phyloP scores from a whole-genome alignment of 2,113 vertebrate genomes.

The Noctilio leporinus region DNA sequence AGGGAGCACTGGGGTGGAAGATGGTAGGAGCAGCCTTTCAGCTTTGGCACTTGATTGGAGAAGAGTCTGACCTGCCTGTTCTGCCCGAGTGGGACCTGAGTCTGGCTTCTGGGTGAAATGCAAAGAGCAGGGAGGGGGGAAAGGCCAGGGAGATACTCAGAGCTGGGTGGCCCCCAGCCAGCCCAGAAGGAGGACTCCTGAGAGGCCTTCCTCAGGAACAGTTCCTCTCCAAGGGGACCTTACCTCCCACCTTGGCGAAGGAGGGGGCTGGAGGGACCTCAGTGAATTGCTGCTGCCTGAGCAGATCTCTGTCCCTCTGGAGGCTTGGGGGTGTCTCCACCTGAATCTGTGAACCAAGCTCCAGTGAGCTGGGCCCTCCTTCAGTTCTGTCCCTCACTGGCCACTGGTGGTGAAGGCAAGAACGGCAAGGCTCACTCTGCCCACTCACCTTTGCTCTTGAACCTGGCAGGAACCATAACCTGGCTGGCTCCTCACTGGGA shows the following conservation, averaged over 20 bases:
- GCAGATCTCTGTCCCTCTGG: not conserved
- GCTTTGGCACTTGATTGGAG: not conserved
- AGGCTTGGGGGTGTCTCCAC: not conserved
- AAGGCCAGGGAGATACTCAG: not conserved
- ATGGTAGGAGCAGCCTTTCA: not conserved
- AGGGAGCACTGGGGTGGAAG: not conserved
- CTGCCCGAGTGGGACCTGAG: not conserved
- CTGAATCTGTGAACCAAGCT: not conserved
- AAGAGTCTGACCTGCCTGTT: not conserved
- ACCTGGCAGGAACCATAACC: not conserved
- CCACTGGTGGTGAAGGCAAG: not conserved
- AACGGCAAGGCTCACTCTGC: not conserved
- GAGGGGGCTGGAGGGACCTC: not conserved
- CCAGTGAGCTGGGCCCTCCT: not conserved
- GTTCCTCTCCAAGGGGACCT: not conserved
- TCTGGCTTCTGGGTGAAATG: not conserved
- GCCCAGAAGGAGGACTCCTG: not conserved
- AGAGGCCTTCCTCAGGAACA: not conserved
- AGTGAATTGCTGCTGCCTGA: not conserved
- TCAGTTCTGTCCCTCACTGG: not conserved
- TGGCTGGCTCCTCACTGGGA: not conserved
- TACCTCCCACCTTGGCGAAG: not conserved
- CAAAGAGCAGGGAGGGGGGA: not conserved
- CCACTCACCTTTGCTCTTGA: not conserved
- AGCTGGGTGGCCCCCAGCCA: rapidly evolving